These are phyloP conservation scores for Cheiracanthium punctorium DNA, from an alignment of 2,888 invertebrate genomes.

Conservation along the genomic window DNA sequence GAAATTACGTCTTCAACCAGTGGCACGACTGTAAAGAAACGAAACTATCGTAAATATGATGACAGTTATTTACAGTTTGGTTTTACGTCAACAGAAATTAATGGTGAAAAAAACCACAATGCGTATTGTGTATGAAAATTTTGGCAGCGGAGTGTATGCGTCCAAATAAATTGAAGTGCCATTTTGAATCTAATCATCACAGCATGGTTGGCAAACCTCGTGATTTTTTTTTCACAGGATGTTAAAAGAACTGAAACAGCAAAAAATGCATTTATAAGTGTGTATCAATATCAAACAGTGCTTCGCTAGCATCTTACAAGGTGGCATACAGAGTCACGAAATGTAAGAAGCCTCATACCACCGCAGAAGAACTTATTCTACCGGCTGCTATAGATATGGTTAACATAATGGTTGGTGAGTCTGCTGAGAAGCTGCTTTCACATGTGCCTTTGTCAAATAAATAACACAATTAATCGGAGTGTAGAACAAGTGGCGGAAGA, in stretches of 20 bases:
- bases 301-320: conserved; percentile 11
- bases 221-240: not conserved
- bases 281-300: not conserved
- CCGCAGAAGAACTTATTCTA: conserved; percentile 6
- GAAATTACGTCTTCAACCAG: no score
- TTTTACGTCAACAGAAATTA: no score
- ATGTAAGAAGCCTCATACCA: conserved; percentile 14
- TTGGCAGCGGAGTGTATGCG: not conserved
- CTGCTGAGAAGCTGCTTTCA: not conserved
- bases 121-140: no score
- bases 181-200: no score
- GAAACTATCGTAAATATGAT: no score
- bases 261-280: not conserved
- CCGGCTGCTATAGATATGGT: conserved; percentile 1
- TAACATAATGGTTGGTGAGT: no score
- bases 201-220: not conserved
- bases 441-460: not conserved
- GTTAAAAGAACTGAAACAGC: not conserved
- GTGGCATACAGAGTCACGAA: not conserved
- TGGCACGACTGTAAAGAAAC: no score
- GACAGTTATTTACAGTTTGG: no score
- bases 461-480: not conserved
- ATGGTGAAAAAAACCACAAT: no score
- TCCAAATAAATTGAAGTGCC: conserved; percentile 1
- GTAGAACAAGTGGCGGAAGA: not conserved